These are phyloP conservation scores for Stegana nigrithorax DNA, from an alignment of 2,888 invertebrate genomes.

Conservation along the genomic window DNA sequence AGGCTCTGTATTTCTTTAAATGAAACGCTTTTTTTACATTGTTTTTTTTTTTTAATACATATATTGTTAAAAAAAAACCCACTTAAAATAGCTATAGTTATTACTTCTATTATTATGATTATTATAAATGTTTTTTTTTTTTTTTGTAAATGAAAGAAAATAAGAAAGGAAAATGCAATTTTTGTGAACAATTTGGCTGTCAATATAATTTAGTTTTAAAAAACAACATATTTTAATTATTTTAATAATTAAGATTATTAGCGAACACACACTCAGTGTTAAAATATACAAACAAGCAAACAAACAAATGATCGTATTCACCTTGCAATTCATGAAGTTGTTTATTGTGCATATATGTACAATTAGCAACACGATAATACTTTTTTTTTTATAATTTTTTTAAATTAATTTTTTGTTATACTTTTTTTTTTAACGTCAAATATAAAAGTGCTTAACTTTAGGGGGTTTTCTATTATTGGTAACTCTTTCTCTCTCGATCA, in stretches of 20 bases:
- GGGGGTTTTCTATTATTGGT: too few relatives aligned
- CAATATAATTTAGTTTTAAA: conserved; percentile 50
- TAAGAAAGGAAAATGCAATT: conserved; percentile 49
- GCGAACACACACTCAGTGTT: background rate
- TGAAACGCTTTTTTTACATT: conserved; percentile 39
- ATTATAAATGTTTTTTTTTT: background rate
- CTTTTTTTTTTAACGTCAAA: too few relatives aligned
- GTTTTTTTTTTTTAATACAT: background rate
- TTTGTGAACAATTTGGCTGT: conserved; percentile 61
- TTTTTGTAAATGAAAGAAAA: conserved; percentile 13
- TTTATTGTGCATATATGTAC: too few relatives aligned
- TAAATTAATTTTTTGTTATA: too few relatives aligned
- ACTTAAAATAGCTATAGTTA: too few relatives aligned
- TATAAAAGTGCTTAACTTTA: too few relatives aligned
- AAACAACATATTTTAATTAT: background rate
- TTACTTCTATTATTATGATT: background rate
- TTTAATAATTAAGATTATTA: conserved; percentile 7
- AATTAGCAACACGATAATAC: too few relatives aligned
- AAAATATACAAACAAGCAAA: background rate
- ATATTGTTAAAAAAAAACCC: background rate
- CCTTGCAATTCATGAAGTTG: too few relatives aligned
- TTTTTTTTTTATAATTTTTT: too few relatives aligned
- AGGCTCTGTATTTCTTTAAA: conserved; percentile 39
- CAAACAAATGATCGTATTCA: conserved; percentile 20
- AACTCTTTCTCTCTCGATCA: too few relatives aligned